phyloP scores from a whole-genome alignment of 2,888 invertebrate genomes.

The Acheta domesticus region DNA sequence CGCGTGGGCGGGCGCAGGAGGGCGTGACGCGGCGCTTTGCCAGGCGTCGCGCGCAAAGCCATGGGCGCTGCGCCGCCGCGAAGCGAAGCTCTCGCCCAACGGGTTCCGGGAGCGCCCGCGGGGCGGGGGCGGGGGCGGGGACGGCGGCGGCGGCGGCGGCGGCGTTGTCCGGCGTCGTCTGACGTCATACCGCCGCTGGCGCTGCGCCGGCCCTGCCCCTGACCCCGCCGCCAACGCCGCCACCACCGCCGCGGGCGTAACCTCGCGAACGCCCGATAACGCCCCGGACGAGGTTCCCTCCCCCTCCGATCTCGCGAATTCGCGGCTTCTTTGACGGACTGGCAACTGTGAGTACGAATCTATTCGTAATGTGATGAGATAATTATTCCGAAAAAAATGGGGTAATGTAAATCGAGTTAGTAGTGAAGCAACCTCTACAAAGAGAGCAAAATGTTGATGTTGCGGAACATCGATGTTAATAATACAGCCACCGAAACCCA shows the following conservation, averaged over 20 bases:
- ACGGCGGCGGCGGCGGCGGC: background rate
- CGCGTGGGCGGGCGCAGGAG: background rate
- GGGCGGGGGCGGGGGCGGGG: too few relatives aligned
- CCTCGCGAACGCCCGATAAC: background rate
- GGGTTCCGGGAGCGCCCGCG: too few relatives aligned
- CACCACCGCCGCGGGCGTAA: background rate
- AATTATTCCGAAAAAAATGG: too few relatives aligned
- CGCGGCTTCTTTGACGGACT: too few relatives aligned
- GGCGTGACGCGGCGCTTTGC: background rate
- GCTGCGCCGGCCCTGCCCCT: slow-evolving; percentile 1
- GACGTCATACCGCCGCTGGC: slow-evolving; percentile 18
- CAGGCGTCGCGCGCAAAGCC: background rate
- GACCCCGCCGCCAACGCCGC: background rate
- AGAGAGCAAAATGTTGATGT: too few relatives aligned
- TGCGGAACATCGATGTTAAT: too few relatives aligned
- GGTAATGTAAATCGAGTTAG: too few relatives aligned
- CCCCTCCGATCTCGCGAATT: background rate
- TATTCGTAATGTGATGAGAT: too few relatives aligned
- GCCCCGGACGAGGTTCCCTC: background rate
- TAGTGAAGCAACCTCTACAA: too few relatives aligned
- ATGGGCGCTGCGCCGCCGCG: background rate
- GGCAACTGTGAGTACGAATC: too few relatives aligned
- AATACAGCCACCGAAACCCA: too few relatives aligned
- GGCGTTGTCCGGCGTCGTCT: background rate
- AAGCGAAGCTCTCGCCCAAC: too few relatives aligned